Evolutionary conservation across 2,113 vertebrate genomes (phyloP).

Genomic region (Henicopernis longicauda): DNA sequence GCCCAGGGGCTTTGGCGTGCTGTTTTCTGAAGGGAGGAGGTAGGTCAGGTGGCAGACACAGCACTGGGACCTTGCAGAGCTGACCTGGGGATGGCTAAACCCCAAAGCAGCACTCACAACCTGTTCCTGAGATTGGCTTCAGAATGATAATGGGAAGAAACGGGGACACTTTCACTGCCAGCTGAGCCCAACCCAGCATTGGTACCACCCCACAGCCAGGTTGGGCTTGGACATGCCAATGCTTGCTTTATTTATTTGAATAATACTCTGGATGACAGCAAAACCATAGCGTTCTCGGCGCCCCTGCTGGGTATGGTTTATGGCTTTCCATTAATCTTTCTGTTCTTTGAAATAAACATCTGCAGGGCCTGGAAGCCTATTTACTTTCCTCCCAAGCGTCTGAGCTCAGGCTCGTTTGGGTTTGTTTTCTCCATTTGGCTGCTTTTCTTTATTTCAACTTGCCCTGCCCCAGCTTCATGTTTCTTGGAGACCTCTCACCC

Average conservation of each 20-base stretch:
- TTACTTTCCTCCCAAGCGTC: neutral
- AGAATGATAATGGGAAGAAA: neutral
- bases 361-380: neutral
- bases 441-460: neutral
- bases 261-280: neutral
- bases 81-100: neutral
- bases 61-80: neutral
- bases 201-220: neutral
- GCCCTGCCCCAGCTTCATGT: neutral
- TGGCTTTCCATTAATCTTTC: neutral
- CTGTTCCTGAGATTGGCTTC: accelerated
- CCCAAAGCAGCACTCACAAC: neutral
- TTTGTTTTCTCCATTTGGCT: neutral
- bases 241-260: neutral
- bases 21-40: neutral
- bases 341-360: neutral
- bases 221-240: neutral
- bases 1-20: accelerated
- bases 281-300: accelerated
- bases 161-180: neutral
- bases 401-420: neutral
- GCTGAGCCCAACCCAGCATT: neutral
- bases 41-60: neutral
- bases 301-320: neutral
- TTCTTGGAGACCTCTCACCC: neutral